Evolutionary conservation across 2,888 invertebrate species (phyloP).

Genomic region (Apotomis capreana): DNA sequence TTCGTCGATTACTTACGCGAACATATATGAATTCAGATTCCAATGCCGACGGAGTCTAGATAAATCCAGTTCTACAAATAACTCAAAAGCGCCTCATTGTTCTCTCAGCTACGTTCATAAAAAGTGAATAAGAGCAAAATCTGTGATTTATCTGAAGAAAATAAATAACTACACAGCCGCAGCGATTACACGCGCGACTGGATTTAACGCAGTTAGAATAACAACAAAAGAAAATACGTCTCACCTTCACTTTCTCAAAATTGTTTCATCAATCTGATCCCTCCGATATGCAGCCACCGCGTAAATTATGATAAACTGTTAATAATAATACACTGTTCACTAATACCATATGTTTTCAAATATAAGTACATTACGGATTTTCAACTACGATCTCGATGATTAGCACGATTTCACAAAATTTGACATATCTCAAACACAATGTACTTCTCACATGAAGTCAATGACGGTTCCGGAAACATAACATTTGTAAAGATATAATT

Average conservation of each 20-base stretch:
- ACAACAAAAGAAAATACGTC: conserved; percentile 63
- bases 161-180: conserved; percentile 42
- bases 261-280: conserved; percentile 66
- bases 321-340: conserved; percentile 42
- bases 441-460: conserved; percentile 47
- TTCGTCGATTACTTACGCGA: conserved; percentile 18
- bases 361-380: conserved; percentile 61
- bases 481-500: conserved; percentile 15
- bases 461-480: not conserved
- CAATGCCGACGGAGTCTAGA: conserved; percentile 6
- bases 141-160: conserved; percentile 33
- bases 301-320: conserved; percentile 22
- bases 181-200: conserved; percentile 47
- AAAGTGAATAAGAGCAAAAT: conserved; percentile 47
- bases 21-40: conserved; percentile 11
- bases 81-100: conserved; percentile 18
- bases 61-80: conserved; percentile 8
- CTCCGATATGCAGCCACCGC: conserved; percentile 13
- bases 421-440: conserved; percentile 74
- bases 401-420: conserved; percentile 77
- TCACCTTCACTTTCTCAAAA: conserved; percentile 69
- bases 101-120: conserved; percentile 21
- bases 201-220: conserved; percentile 45
- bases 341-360: conserved; percentile 59
- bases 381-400: conserved; percentile 65